These are phyloP conservation scores for Callorhinus ursinus DNA, from an alignment of 2,113 vertebrate genomes.

Conservation along the genomic window DNA sequence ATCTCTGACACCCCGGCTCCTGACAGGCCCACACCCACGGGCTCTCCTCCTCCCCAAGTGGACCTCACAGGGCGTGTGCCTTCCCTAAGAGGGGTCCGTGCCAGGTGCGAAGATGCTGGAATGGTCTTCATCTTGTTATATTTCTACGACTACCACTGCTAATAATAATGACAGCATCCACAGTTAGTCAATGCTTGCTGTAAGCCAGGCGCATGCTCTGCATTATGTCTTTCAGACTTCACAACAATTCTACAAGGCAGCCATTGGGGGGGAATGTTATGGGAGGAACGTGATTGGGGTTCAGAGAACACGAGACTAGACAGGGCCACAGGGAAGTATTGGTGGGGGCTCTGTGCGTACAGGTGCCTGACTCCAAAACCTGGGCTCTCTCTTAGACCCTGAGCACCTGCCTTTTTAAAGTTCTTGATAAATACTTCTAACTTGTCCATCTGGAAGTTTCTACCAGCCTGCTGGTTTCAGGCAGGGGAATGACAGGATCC, in stretches of 20 bases:
- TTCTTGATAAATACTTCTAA: neutral
- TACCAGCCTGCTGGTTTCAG: neutral
- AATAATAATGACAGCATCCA: neutral
- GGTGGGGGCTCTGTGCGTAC: neutral
- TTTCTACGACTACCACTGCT: neutral
- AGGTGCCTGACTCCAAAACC: neutral
- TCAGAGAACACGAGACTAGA: neutral
- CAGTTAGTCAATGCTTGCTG: neutral
- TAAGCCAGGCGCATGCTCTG: neutral
- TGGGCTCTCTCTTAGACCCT: neutral
- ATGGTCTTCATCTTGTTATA: neutral
- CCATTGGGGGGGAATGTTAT: neutral
- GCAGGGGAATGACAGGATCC: no score
- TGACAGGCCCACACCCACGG: neutral
- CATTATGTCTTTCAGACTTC: neutral
- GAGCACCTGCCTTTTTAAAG: neutral
- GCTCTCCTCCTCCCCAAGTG: neutral
- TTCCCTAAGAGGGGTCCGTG: neutral
- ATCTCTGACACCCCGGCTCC: neutral
- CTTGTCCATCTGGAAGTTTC: neutral
- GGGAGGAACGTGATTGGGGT: neutral
- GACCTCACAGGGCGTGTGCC: neutral
- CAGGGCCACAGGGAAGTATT: neutral
- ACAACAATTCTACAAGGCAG: neutral
- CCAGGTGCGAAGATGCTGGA: neutral